Percentiles rank a stretch among this genome's conserved stretches.
Evolutionary conservation across 2,113 vertebrate genomes (phyloP).

Genomic region (Xenopus borealis): DNA sequence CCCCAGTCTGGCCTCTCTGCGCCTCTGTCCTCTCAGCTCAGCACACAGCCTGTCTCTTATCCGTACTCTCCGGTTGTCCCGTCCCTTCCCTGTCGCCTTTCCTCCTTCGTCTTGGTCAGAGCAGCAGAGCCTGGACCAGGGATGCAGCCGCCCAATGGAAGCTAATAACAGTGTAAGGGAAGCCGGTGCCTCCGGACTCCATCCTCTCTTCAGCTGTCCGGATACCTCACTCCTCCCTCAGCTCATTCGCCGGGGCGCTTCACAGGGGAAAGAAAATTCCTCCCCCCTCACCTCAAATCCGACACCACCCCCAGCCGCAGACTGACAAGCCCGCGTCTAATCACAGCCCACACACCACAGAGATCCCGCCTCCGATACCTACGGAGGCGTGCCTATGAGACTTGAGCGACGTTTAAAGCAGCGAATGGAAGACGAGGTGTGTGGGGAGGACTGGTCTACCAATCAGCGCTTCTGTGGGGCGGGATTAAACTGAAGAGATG

Average conservation of each 20-base stretch:
- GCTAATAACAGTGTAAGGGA: constrained; percentile 14
- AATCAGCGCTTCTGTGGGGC: constrained; percentile 41
- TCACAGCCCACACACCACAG: constrained; percentile 45
- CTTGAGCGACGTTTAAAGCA: neutral
- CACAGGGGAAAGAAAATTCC: constrained; percentile 27
- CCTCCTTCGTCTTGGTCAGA: constrained; percentile 2
- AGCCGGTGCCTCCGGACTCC: constrained; percentile 28
- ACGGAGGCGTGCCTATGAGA: neutral
- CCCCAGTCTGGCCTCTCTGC: neutral
- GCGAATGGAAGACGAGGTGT: constrained; percentile 5
- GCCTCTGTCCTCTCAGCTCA: neutral
- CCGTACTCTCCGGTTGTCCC: neutral
- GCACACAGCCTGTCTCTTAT: constrained; percentile 4
- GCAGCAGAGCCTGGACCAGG: constrained; percentile 4
- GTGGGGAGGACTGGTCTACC: constrained; percentile 5
- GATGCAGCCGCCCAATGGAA: constrained; percentile 13
- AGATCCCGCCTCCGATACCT: constrained; percentile 5
- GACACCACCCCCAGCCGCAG: constrained; percentile 26
- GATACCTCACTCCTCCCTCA: constrained; percentile 55
- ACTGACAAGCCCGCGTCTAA: constrained; percentile 16
- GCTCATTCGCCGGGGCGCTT: constrained; percentile 52
- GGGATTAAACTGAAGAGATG: constrained; percentile 45
- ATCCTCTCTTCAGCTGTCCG: constrained; percentile 37
- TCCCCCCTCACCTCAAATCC: constrained; percentile 28
- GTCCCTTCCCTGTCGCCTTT: neutral